Percentiles rank a stretch among this genome's conserved stretches.
These are phyloP conservation scores for Bradypodion ventrale DNA, from an alignment of 2,797 vertebrate genomes.

Conservation along the genomic window DNA sequence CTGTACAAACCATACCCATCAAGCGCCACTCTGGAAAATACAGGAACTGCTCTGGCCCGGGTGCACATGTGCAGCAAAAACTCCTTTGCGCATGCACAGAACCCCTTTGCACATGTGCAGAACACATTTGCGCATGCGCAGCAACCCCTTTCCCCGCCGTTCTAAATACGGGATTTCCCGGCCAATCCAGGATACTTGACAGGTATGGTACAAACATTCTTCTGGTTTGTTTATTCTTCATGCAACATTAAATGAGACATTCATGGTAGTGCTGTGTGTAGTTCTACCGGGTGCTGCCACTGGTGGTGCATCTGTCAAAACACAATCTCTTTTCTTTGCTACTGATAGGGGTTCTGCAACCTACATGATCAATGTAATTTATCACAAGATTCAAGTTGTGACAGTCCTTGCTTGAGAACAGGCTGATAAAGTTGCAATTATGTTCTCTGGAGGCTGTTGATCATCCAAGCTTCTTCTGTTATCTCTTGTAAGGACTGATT, in stretches of 20 bases:
- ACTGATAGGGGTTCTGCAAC: slow-evolving; percentile 66
- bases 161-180: too few relatives aligned
- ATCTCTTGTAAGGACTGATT: slow-evolving; percentile 43
- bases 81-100: too few relatives aligned
- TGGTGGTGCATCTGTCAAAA: slow-evolving; percentile 62
- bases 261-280: slow-evolving; percentile 35
- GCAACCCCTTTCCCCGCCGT: too few relatives aligned
- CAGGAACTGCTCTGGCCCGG: too few relatives aligned
- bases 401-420: slow-evolving; percentile 58
- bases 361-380: slow-evolving; percentile 66
- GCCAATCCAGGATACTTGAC: too few relatives aligned
- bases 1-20: too few relatives aligned
- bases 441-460: slow-evolving; percentile 47
- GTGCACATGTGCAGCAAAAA: too few relatives aligned
- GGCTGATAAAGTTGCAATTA: slow-evolving; percentile 58
- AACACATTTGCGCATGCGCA: too few relatives aligned
- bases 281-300: slow-evolving; percentile 63
- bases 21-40: too few relatives aligned
- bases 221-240: slow-evolving; percentile 65
- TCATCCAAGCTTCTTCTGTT: slow-evolving; percentile 47
- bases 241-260: slow-evolving; percentile 65
- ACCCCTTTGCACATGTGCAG: too few relatives aligned
- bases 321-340: slow-evolving; percentile 68
- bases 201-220: too few relatives aligned
- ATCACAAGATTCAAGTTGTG: slow-evolving; percentile 61